Percentiles rank a stretch among this genome's conserved stretches.
These are phyloP conservation scores for Daubentonia madagascariensis DNA, from an alignment of 2,113 vertebrate genomes.

Conservation along the genomic window DNA sequence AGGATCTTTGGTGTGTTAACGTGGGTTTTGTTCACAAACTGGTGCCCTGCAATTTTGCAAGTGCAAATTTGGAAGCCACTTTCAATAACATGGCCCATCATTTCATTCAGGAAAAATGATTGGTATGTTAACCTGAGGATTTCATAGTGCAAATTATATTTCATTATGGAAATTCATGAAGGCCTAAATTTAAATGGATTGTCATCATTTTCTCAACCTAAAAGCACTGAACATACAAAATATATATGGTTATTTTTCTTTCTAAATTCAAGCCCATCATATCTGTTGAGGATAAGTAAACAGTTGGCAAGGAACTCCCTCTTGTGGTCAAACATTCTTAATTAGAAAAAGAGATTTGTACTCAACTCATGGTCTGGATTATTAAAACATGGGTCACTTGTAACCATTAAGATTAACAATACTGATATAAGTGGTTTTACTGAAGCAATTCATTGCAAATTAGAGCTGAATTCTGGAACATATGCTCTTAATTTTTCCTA, in stretches of 20 bases:
- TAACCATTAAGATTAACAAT: constrained; percentile 80
- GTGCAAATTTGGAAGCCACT: constrained; percentile 19
- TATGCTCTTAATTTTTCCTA: constrained; percentile 74
- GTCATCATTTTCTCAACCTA: not conserved
- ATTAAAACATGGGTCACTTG: constrained; percentile 73
- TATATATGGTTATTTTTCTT: constrained; percentile 53
- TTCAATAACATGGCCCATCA: constrained; percentile 3
- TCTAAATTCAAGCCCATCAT: not conserved
- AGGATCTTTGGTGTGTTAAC: not conserved
- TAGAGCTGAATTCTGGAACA: constrained; percentile 69
- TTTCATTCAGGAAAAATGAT: constrained; percentile 4
- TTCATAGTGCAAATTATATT: not conserved
- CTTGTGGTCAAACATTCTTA: constrained; percentile 92
- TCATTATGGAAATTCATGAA: constrained; percentile 12
- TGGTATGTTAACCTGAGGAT: constrained; percentile 20
- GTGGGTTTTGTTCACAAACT: not conserved
- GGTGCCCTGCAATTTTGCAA: not conserved
- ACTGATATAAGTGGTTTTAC: constrained; percentile 74
- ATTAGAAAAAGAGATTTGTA: constrained; percentile 73
- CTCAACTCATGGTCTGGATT: constrained; percentile 56
- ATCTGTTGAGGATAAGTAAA: constrained; percentile 76
- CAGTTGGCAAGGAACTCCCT: constrained; percentile 97
- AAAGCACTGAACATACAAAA: constrained; percentile 18
- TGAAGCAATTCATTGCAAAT: constrained; percentile 78
- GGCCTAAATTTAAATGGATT: constrained; percentile 6